Conservation (phyloP, 2,888 invertebrate genomes). For the Psococerastis gibbosa region DNA sequence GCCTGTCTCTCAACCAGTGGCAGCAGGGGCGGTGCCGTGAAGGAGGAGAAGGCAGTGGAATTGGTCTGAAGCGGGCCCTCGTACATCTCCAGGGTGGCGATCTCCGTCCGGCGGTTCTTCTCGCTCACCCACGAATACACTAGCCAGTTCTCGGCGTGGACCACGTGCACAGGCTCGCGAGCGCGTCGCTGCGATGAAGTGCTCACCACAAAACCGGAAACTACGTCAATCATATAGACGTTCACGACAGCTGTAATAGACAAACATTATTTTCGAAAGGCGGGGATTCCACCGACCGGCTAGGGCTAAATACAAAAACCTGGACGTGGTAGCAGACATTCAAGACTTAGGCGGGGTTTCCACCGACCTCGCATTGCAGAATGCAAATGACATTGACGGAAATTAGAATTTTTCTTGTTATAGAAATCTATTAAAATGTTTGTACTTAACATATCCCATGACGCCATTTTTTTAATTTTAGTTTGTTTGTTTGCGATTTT, state of each 20-base stretch:
- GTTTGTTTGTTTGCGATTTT: no score
- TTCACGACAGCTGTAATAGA: constrained; percentile 49
- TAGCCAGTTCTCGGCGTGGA: constrained; percentile 95
- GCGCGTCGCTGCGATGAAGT: constrained; percentile 71
- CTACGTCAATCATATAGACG: constrained; percentile 74
- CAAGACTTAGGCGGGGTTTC: no score
- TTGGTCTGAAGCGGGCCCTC: constrained; percentile 78
- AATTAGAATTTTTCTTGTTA: no score
- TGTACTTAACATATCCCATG: no score
- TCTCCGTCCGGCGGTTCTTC: constrained; percentile 74
- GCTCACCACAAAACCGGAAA: constrained; percentile 72
- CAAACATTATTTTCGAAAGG: background rate
- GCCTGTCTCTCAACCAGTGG: constrained; percentile 67
- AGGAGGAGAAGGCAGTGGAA: constrained; percentile 73
- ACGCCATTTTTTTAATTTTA: no score
- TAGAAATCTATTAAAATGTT: no score
- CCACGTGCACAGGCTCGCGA: constrained; percentile 62
- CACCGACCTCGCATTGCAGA: no score
- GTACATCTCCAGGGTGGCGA: constrained; percentile 78
- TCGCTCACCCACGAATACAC: constrained; percentile 89
- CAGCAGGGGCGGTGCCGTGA: constrained; percentile 45
- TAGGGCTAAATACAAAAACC: no score
- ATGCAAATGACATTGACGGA: no score
- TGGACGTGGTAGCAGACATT: no score
- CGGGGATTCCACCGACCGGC: no score